A percentile compares a stretch with the other conserved stretches of the same genome.
Conservation (phyloP, 2,888 invertebrate species). For the Drosophila maculinotata region DNA sequence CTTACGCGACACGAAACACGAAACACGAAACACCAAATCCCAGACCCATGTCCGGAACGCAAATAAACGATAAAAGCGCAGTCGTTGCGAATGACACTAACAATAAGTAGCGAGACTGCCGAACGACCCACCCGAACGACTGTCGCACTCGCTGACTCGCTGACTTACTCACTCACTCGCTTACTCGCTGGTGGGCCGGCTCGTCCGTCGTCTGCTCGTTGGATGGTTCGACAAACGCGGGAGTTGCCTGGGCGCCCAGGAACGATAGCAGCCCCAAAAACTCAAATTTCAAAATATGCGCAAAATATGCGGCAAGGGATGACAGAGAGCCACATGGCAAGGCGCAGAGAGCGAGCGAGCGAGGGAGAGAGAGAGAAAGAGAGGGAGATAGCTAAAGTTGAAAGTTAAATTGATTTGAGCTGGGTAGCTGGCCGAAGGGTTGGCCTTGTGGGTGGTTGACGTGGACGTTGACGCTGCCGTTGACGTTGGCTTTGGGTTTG, state of each 20-base stretch:
- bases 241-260: conserved; percentile 81
- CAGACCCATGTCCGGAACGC: conserved; percentile 62
- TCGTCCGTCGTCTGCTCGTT: conserved; percentile 62
- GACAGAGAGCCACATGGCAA: conserved; percentile 15
- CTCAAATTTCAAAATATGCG: conserved; percentile 46
- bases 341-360: conserved; percentile 20
- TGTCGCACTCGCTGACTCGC: conserved; percentile 57
- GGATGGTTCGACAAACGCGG: conserved; percentile 81
- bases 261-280: conserved; percentile 31
- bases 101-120: conserved; percentile 71
- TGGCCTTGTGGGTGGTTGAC: conserved; percentile 46
- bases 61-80: conserved; percentile 79
- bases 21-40: conserved; percentile 28
- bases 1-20: conserved; percentile 32
- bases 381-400: conserved; percentile 57
- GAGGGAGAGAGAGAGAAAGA: conserved; percentile 14
- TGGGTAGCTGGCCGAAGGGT: conserved; percentile 59
- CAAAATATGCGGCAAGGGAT: conserved; percentile 41
- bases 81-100: conserved; percentile 80
- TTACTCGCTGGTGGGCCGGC: conserved; percentile 43
- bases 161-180: conserved; percentile 37
- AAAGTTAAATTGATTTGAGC: conserved; percentile 79
- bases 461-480: conserved; percentile 7
- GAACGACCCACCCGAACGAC: conserved; percentile 25
- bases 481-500: conserved; percentile 33